These are phyloP conservation scores for Ornithoptera alexandrae DNA, from an alignment of 2,888 invertebrate species.

Conservation along the genomic window DNA sequence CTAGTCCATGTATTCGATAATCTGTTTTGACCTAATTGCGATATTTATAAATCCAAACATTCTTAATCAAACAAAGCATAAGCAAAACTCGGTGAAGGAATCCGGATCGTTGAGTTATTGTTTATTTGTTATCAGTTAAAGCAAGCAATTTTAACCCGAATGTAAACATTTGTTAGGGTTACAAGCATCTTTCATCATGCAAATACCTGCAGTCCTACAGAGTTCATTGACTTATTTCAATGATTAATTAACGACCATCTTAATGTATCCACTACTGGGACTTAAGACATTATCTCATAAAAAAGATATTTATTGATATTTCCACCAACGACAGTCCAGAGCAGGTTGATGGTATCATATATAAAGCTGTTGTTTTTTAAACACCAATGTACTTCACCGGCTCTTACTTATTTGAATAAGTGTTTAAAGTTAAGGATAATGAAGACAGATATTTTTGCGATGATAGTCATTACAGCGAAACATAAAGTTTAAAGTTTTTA, in stretches of 20 bases:
- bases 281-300: too few relatives aligned
- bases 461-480: neutral
- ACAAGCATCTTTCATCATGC: neutral
- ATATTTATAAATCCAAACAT: neutral
- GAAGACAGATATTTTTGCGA: neutral
- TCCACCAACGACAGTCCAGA: too few relatives aligned
- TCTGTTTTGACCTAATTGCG: neutral
- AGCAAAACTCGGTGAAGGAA: neutral
- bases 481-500: neutral
- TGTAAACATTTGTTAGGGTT: neutral
- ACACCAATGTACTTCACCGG: too few relatives aligned
- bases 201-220: neutral
- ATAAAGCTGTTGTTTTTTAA: too few relatives aligned
- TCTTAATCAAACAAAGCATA: neutral
- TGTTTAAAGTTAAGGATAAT: too few relatives aligned
- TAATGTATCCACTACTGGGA: too few relatives aligned
- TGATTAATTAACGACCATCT: too few relatives aligned
- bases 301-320: too few relatives aligned
- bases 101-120: neutral
- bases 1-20: neutral
- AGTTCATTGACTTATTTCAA: neutral
- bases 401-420: too few relatives aligned
- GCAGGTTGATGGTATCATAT: too few relatives aligned
- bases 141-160: neutral
- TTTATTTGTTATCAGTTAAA: neutral